Evolutionary conservation across 2,888 invertebrate species (phyloP).

Genomic region (Craniophora ligustri): DNA sequence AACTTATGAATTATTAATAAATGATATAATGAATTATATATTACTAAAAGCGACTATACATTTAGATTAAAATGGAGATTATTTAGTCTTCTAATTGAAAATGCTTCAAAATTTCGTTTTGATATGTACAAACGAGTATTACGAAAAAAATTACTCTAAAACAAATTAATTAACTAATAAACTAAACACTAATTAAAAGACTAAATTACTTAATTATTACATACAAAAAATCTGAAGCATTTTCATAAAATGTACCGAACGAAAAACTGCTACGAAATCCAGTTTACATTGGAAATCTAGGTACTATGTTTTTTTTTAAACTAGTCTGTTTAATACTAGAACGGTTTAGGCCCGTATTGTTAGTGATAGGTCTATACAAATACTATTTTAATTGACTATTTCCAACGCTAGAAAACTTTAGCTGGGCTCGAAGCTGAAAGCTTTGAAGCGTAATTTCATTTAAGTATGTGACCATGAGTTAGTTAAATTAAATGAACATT

Average conservation of each 20-base stretch:
- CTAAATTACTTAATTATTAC: not conserved
- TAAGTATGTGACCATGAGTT: conserved; percentile 62
- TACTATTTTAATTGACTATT: conserved; percentile 75
- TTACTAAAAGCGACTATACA: conserved; percentile 44
- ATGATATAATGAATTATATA: conserved; percentile 40
- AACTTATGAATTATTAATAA: conserved; percentile 53
- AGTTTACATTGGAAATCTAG: conserved; percentile 20
- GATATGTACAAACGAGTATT: conserved; percentile 49
- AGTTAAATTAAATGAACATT: not conserved
- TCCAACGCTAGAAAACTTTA: conserved; percentile 84
- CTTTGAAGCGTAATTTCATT: conserved; percentile 75
- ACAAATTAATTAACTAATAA: not conserved
- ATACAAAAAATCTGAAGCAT: conserved; percentile 34
- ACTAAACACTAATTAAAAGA: not conserved
- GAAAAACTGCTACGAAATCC: conserved; percentile 12
- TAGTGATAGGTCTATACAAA: conserved; percentile 43
- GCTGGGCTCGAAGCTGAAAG: conserved; percentile 86
- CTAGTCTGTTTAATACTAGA: conserved; percentile 41
- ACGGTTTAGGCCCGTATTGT: conserved; percentile 68
- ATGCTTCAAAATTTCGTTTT: conserved; percentile 30
- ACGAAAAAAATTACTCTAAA: conserved; percentile 40
- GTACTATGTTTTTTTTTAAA: conserved; percentile 29
- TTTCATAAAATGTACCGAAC: conserved; percentile 8
- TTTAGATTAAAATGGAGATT: conserved; percentile 18
- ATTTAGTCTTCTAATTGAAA: conserved; percentile 27